Evolutionary conservation across 2,113 vertebrate genomes (phyloP), one percentile per base, ranked within the genome.

Genomic region (Antigone vipio): DNA sequence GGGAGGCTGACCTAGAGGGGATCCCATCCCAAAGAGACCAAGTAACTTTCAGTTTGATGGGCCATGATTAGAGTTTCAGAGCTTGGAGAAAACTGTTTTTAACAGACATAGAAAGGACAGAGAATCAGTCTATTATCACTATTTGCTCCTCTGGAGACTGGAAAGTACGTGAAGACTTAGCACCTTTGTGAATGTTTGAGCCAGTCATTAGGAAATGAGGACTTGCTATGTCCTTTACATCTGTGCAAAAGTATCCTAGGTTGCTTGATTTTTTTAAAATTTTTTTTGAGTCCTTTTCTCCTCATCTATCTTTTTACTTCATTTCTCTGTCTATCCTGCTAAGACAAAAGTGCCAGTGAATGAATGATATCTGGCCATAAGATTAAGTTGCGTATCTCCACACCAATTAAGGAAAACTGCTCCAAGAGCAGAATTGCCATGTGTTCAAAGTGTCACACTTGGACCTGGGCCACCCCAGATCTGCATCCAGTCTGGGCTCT

Each of bases 41-140:
- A 34, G 2, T 9, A 82, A 15, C 11, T 63, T 92, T 49, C 32
- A 42, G 14, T 72, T 49, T 68, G 5, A 62, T 34, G 75, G 20
- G 7, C 45, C 44, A 11, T 45, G 8, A 23, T 58, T 63, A 44
- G 32, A 35, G 27, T 38, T 86, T 83, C 67, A 50, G n/a, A 64
- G 11, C 6, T 5, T 53, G 9, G 17, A 59, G n/a, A 69, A 91
- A 88, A 68, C 11, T 35, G 7, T 15, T 83, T 85, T 60, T 60
- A 30, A 60, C 9, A 68, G 5, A 56, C 8, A 17, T 14, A 16
- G 12, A 45, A 72, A 68, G 18, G 18, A 20, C 8, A 22, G 5
- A 27, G 24, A 79, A 66, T 35, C 2, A 1, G 0, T 32, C 13
- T 68, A 2, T 64, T 53, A 29, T 12, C 1, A 5, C 11, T 44